Evolutionary conservation across 2,113 vertebrate genomes (phyloP), one percentile per base, ranked within the genome.

Genomic region (Geococcyx californianus): DNA sequence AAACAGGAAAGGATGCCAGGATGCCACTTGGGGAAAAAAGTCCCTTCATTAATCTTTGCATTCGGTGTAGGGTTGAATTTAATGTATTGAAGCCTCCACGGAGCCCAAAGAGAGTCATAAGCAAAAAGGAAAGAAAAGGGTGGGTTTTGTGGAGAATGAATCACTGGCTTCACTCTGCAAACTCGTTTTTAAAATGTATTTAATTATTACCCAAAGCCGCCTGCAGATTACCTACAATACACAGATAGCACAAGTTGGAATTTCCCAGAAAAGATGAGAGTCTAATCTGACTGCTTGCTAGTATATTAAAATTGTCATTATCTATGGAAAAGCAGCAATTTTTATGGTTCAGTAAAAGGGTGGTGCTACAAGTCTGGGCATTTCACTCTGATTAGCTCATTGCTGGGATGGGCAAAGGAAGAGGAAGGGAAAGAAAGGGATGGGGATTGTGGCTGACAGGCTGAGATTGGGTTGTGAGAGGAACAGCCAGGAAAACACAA

Each of bases 201-300:
- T 84, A 38, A 55, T 87, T 73, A 93, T 74, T 63, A 94, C 85
- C 84, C 93, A 94, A 96, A 97, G 9, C 42, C 72, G 25, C 59
- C 63, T 54, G 75, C 20, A 76, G 63, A 62, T 81, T 84, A 86
- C 54, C 45, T 67, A 28, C 29, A 31, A 44, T 85, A 83, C 77
- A 69, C 38, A 70, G 23, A 60, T 45, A 82, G 82, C 34, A 60
- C 38, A 77, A 67, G 47, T 17, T 81, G 49, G 36, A 64, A 49
- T 58, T 82, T 84, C 59, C 75, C 3, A 1, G 69, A 77, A 68
- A 82, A 81, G 26, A 69, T 38, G 26, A 67, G 36, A 26, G 12
- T 80, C 47, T 77, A 38, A 69, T 77, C 58, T 58, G 64, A 58
- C 42, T 66, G 36, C 31, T 47, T 52, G 42, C 58, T 34, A 28